Evolutionary conservation across 2,888 invertebrate species (phyloP).

Genomic region (Cantharis rufa): DNA sequence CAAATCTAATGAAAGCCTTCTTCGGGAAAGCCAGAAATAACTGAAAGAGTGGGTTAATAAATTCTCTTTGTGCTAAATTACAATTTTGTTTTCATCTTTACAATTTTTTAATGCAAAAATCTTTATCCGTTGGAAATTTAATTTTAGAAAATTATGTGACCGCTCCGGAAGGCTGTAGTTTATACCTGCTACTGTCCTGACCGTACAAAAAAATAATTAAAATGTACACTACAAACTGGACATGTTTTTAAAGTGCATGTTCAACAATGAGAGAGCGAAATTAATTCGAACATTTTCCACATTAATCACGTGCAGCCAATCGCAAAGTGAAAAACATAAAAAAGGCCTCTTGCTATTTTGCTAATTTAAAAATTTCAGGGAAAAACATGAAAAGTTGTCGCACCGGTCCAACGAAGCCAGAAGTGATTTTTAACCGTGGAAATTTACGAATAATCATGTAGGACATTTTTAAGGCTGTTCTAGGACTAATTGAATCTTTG

Average conservation of each 20-base stretch:
- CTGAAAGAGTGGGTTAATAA: background rate
- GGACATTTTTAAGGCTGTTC: background rate
- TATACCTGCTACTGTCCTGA: background rate
- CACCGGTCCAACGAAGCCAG: background rate
- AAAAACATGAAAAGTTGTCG: background rate
- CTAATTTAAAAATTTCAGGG: background rate
- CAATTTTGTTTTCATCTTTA: background rate
- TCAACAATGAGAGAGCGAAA: background rate
- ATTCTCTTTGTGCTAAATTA: background rate
- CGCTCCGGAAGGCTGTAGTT: background rate
- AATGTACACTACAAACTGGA: background rate
- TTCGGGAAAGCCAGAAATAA: background rate
- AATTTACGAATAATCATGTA: background rate
- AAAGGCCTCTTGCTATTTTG: background rate
- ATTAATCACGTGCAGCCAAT: background rate
- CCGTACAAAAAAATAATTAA: background rate
- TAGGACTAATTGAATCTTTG: background rate
- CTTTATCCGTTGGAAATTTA: background rate
- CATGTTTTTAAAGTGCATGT: background rate
- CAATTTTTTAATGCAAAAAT: background rate
- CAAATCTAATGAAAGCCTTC: background rate
- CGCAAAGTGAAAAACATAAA: background rate
- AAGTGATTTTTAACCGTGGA: background rate
- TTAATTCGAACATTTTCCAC: background rate
- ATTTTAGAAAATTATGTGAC: background rate